Conservation (phyloP, 2,888 invertebrate species). For the Metopia argyrocephala region DNA sequence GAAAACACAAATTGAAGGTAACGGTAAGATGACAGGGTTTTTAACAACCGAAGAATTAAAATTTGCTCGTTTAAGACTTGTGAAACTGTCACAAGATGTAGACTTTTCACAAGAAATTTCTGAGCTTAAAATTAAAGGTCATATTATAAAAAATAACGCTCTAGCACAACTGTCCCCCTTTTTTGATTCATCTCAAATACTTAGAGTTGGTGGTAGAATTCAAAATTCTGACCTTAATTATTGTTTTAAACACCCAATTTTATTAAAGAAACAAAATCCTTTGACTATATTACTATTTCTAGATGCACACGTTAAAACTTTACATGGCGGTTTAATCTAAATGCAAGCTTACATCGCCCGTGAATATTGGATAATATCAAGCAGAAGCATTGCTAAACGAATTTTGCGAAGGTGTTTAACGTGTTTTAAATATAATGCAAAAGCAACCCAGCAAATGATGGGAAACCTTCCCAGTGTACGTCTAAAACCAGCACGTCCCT, state of each 20-base stretch:
- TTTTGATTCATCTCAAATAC: conserved; percentile 16
- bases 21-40: conserved; percentile 4
- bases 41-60: conserved; percentile 13
- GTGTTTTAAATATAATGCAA: conserved; percentile 37
- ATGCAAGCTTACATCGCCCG: conserved; percentile 37
- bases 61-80: neutral
- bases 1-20: no score
- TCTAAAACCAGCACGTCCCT: conserved; percentile 26
- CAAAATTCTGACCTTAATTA: conserved; percentile 27
- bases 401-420: conserved; percentile 19
- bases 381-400: conserved; percentile 26
- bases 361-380: conserved; percentile 39
- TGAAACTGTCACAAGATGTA: conserved; percentile 18
- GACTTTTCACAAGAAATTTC: conserved; percentile 25
- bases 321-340: conserved; percentile 39
- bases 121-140: conserved; percentile 1
- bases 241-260: conserved; percentile 37
- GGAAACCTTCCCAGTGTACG: conserved; percentile 53
- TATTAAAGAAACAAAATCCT: conserved; percentile 41
- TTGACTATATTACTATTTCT: conserved; percentile 21
- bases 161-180: conserved; percentile 16
- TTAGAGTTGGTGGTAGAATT: conserved; percentile 49
- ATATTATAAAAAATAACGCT: neutral
- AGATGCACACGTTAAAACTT: no score
- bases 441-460: conserved; percentile 26